Percentiles rank a stretch among this genome's conserved stretches.
Evolutionary conservation across 1,140 invertebrate species (phyloP).

Genomic region (Melipona quadrifasciata): DNA sequence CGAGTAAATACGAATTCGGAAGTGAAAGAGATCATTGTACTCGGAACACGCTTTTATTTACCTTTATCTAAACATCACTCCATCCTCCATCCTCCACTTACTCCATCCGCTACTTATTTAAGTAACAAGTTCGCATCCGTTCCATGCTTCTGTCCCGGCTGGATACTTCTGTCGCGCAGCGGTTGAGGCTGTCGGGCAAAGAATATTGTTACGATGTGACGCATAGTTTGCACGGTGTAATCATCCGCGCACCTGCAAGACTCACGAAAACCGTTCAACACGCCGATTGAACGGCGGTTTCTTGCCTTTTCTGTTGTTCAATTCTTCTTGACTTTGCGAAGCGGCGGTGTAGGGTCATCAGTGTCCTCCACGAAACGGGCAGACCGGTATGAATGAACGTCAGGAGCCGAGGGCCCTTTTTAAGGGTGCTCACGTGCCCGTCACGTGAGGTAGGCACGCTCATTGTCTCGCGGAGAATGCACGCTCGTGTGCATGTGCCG

Average conservation of each 20-base stretch:
- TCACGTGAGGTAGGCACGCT: slow-evolving; percentile 69
- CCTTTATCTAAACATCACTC: not conserved
- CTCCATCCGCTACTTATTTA: not conserved
- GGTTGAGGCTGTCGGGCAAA: not conserved
- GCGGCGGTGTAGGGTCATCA: slow-evolving; percentile 52
- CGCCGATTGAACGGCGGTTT: not conserved
- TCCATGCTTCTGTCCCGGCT: not conserved
- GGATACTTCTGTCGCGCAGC: not conserved
- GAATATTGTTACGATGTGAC: slow-evolving; percentile 13
- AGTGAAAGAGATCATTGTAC: not conserved
- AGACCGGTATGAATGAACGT: slow-evolving; percentile 69
- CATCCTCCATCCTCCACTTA: not conserved
- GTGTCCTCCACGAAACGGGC: slow-evolving; percentile 59
- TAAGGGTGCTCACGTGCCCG: slow-evolving; percentile 72
- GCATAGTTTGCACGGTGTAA: not conserved
- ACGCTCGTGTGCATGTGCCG: not conserved
- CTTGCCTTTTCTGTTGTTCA: not conserved
- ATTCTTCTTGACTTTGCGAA: slow-evolving; percentile 49
- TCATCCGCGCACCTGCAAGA: not conserved
- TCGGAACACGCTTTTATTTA: not conserved
- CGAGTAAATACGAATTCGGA: not conserved
- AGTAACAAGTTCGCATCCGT: slow-evolving; percentile 10
- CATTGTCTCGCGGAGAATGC: slow-evolving; percentile 67
- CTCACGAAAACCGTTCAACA: not conserved
- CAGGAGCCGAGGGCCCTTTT: slow-evolving; percentile 67